phyloP scores from a whole-genome alignment of 2,113 vertebrate species.

The Pelodiscus sinensis region DNA sequence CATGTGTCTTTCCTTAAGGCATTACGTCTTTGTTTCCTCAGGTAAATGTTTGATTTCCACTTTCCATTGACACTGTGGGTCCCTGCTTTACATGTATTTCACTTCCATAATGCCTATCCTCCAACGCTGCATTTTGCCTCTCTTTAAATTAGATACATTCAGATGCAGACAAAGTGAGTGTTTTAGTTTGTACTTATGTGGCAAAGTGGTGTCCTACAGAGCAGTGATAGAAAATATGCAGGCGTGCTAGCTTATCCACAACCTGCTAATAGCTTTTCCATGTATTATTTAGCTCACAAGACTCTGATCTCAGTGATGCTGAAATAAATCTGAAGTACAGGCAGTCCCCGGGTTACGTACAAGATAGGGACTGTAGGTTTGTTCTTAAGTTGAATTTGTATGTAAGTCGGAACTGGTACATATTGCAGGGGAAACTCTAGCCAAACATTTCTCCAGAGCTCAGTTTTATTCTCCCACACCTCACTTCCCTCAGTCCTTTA shows the following conservation, averaged over 20 bases:
- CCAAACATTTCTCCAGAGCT: too few species aligned
- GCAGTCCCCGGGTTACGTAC: too few species aligned
- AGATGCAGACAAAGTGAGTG: background rate
- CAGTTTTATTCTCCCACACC: too few species aligned
- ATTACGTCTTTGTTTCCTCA: background rate
- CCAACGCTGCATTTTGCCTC: background rate
- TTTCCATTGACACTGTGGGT: background rate
- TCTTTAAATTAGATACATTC: background rate
- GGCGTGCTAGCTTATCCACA: background rate
- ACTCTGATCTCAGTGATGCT: background rate
- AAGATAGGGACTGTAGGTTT: too few species aligned
- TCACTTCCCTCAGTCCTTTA: too few species aligned
- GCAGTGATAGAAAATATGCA: background rate
- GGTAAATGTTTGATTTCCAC: background rate
- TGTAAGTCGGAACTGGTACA: too few species aligned
- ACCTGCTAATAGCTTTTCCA: background rate
- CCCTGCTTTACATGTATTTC: background rate
- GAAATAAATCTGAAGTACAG: background rate
- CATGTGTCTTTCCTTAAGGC: background rate
- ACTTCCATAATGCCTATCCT: background rate
- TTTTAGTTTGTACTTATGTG: background rate
- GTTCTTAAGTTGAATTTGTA: too few species aligned
- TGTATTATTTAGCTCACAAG: background rate
- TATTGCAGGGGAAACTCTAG: too few species aligned
- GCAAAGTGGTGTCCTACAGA: background rate